Base-by-base conservation (phyloP, 2,113 vertebrate species). In the Apteryx owenii region DNA sequence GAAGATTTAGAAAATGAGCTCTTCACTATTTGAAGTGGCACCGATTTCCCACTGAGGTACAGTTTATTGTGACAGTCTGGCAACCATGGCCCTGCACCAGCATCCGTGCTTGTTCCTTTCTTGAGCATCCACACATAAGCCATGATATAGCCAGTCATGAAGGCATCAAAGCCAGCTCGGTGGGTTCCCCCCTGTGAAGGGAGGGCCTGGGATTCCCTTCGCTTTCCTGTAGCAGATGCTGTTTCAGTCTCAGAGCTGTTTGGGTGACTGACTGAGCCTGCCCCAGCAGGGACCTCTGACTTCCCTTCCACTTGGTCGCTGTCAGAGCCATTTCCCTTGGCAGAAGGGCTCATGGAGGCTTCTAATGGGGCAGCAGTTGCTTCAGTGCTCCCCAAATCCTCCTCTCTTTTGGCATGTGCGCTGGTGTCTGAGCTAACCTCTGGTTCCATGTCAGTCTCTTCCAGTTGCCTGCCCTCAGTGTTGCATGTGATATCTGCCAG, bases 141-240 rank as follows among this genome's bases (percentile, higher is more conserved):
- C 95, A 99, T 99, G 94, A 99, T 98, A 28, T 99, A 99, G 29
- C 99, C 99, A 0, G 99, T 99, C 99, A 99, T 99, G 95, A 99
- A 99, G 2, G 99, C 99, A 15, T 99, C 99, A 13, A 99, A 99
- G 19, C 99, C 99, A 6, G 99, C 99, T 44, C 99, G 96, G 94
- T 99, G 99, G 0, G 98, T 97, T 51, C 99, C 97, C 82, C 97
- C 98, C 85, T 95, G 98, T 0, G 87, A 94, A 33, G 86, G 76
- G 9, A 21, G 77, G 8, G 42, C 10, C 0, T 8, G 79, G 33
- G 13, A 23, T 60, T 83, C 66, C n/a, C 84, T 73, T 3, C 44
- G 46, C 61, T 93, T 93, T 44, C n/a, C 73, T 44, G 80, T 81
- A 73, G 53, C 54, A 65, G 40, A 5, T 1, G 23, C 90, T 42